phyloP scores from a whole-genome alignment of 2,797 vertebrate species.

The Galago senegalensis region DNA sequence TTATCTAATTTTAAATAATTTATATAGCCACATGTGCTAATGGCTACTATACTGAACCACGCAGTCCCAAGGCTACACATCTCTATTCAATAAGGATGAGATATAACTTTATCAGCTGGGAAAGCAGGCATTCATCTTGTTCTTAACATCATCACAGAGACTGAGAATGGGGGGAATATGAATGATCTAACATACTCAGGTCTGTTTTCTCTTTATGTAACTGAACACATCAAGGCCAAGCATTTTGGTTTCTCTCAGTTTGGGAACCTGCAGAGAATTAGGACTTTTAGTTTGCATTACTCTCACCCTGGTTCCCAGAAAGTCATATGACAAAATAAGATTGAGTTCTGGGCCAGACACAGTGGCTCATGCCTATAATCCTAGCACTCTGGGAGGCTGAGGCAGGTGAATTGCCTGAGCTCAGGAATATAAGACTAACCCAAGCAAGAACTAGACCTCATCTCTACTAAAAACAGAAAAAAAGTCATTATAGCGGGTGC shows the following conservation, averaged over 20 bases:
- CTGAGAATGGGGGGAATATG: background rate
- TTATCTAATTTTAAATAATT: background rate
- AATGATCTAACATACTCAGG: background rate
- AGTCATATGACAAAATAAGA: background rate
- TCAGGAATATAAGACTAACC: too few species aligned
- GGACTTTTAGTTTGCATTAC: background rate
- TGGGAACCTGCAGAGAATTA: constrained; percentile 12
- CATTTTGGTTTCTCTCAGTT: constrained; percentile 6
- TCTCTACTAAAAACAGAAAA: too few species aligned
- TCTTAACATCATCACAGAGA: background rate
- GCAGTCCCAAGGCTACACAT: background rate
- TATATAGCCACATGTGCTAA: background rate
- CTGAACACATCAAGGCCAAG: background rate
- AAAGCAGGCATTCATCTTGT: background rate
- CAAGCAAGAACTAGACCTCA: too few species aligned
- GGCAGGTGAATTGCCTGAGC: too few species aligned
- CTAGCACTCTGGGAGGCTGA: too few species aligned
- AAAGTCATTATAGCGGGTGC: too few species aligned
- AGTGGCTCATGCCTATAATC: too few species aligned
- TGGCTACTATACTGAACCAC: background rate
- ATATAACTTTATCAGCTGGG: background rate
- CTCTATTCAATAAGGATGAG: background rate
- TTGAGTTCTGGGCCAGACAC: background rate
- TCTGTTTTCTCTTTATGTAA: background rate
- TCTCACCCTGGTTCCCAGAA: background rate